A percentile compares a stretch with the other conserved stretches of the same genome.
Conservation (phyloP, 1,140 invertebrate species). For the Drosophila teissieri region DNA sequence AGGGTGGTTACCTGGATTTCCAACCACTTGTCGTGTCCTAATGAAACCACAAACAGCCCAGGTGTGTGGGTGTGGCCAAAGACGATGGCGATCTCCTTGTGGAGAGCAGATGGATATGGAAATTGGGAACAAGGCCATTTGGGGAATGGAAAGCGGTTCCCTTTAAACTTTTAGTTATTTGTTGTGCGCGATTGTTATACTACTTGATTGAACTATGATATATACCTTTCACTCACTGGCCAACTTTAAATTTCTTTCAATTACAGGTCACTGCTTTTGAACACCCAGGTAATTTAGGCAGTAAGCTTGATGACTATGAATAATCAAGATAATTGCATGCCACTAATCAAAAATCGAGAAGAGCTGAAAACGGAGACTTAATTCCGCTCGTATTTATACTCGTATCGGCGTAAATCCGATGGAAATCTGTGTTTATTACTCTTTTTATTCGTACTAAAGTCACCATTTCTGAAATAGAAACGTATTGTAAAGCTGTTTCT, state of each 20-base stretch:
- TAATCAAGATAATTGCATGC: slow-evolving; percentile 40
- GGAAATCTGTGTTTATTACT: slow-evolving; percentile 11
- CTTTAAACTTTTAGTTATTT: too few relatives aligned
- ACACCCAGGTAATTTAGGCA: slow-evolving; percentile 26
- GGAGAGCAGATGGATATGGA: neutral
- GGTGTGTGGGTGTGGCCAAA: neutral
- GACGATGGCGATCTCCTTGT: neutral
- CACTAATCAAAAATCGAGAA: slow-evolving; percentile 17
- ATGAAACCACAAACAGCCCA: slow-evolving; percentile 38
- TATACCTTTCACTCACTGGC: too few relatives aligned
- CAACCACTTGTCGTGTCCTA: slow-evolving; percentile 48
- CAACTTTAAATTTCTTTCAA: slow-evolving; percentile 3
- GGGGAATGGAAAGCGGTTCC: too few relatives aligned
- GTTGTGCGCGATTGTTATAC: too few relatives aligned
- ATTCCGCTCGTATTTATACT: slow-evolving; percentile 1
- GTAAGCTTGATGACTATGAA: slow-evolving; percentile 1
- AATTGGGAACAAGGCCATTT: too few relatives aligned
- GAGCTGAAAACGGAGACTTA: slow-evolving; percentile 11
- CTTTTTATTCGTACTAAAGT: slow-evolving; percentile 20
- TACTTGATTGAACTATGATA: too few relatives aligned
- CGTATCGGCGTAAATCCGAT: neutral
- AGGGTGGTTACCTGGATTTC: slow-evolving; percentile 36
- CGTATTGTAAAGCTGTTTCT: slow-evolving; percentile 14
- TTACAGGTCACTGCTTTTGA: slow-evolving; percentile 23
- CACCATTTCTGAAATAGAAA: slow-evolving; percentile 25